A percentile compares a stretch with the other conserved stretches of the same genome.
Evolutionary conservation across 2,888 invertebrate species (phyloP).

Genomic region (Entomobrya multifasciata): DNA sequence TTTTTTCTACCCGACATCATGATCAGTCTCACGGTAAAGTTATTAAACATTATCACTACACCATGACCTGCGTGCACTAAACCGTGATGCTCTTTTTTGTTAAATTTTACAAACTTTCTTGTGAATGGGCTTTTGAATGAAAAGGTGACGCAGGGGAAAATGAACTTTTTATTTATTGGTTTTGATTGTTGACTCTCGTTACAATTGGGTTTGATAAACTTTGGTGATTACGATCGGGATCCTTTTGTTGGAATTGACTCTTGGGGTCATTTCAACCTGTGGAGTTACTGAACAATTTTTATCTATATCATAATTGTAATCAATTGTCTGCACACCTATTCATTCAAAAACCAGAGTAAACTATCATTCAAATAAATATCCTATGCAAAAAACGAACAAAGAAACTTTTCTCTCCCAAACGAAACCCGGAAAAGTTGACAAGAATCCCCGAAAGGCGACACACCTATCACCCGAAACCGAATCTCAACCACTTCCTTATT

Average conservation of each 20-base stretch:
- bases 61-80: conserved; percentile 54
- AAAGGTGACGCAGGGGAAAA: neutral
- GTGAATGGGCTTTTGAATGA: neutral
- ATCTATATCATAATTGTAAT: too few relatives aligned
- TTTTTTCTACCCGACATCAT: neutral
- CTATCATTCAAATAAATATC: too few relatives aligned
- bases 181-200: conserved; percentile 46
- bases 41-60: neutral
- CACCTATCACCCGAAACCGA: conserved; percentile 54
- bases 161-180: conserved; percentile 45
- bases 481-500: conserved; percentile 30
- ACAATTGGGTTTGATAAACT: conserved; percentile 25
- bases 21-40: neutral
- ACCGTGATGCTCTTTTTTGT: conserved; percentile 48
- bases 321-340: too few relatives aligned
- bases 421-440: conserved; percentile 64
- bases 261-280: conserved; percentile 51
- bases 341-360: too few relatives aligned
- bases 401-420: too few relatives aligned
- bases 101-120: neutral
- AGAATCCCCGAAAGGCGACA: conserved; percentile 70
- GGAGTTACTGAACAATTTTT: too few relatives aligned
- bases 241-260: conserved; percentile 22
- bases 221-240: neutral
- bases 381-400: too few relatives aligned